Evolutionary conservation across 2,888 invertebrate genomes (phyloP).

Genomic region (Oxycera nigricornis): DNA sequence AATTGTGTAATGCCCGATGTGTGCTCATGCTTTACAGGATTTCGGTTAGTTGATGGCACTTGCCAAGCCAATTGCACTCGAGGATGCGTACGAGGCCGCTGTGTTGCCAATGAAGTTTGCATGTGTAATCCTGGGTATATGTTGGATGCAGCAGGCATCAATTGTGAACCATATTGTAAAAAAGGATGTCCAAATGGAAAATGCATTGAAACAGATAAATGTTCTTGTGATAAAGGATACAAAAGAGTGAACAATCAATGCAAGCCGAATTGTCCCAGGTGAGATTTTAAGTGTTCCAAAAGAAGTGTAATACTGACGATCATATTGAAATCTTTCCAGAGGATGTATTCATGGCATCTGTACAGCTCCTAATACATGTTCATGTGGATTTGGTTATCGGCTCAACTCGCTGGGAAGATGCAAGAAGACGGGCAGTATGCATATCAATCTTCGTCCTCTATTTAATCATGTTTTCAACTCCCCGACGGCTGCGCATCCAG

Average conservation of each 20-base stretch:
- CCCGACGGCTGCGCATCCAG: neutral
- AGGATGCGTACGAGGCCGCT: conserved; percentile 51
- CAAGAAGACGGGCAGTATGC: neutral
- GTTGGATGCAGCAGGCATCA: conserved; percentile 62
- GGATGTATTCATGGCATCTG: conserved; percentile 58
- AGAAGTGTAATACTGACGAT: conserved; percentile 1
- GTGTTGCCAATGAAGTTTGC: conserved; percentile 48
- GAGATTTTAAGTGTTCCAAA: neutral
- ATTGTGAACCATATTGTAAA: conserved; percentile 69
- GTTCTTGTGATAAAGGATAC: conserved; percentile 12
- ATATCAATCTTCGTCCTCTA: neutral
- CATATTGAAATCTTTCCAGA: conserved; percentile 33
- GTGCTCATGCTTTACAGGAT: conserved; percentile 55
- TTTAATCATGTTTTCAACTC: conserved; percentile 3
- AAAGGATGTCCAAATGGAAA: conserved; percentile 9
- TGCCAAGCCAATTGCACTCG: conserved; percentile 51
- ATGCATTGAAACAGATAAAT: neutral
- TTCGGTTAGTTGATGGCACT: conserved; percentile 35
- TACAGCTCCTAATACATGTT: conserved; percentile 51
- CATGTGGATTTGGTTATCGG: conserved; percentile 41
- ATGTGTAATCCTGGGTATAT: conserved; percentile 49
- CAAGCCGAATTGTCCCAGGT: conserved; percentile 21
- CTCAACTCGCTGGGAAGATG: neutral
- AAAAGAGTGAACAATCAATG: neutral
- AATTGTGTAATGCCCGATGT: conserved; percentile 54